phyloP scores from a whole-genome alignment of 2,113 vertebrate genomes.

The Pterocles burchelli region DNA sequence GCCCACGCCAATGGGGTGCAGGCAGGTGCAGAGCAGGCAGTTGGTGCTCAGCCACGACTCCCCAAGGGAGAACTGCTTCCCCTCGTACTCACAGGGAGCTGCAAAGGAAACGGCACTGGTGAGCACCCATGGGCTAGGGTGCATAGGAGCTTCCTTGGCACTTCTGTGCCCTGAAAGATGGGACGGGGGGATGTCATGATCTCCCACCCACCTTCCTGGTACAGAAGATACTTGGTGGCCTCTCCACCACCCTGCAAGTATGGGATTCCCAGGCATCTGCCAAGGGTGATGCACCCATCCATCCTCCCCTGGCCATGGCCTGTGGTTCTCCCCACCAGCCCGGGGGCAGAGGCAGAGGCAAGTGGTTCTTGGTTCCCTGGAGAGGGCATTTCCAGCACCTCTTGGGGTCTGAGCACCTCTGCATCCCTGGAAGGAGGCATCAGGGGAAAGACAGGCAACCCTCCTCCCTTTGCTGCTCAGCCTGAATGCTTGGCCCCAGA shows the following conservation, averaged over 20 bases:
- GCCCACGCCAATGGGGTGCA: conserved; percentile 90
- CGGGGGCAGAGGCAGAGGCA: not conserved
- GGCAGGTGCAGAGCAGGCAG: conserved; percentile 93
- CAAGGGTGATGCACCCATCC: not conserved
- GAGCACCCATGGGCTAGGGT: accelerated
- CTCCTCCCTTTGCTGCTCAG: not conserved
- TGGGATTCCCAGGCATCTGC: not conserved
- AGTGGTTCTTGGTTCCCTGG: not conserved
- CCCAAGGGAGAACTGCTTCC: conserved; percentile 83
- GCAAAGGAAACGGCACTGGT: not conserved
- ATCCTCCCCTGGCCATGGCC: not conserved
- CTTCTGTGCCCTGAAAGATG: not conserved
- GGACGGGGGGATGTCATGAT: accelerated
- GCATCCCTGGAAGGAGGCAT: not conserved
- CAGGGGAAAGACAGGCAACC: accelerated
- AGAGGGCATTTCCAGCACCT: accelerated
- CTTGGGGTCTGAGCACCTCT: not conserved
- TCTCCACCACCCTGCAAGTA: not conserved
- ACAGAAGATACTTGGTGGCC: not conserved
- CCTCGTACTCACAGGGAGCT: conserved; percentile 85
- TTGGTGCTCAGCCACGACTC: conserved; percentile 89
- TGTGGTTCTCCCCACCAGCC: not conserved
- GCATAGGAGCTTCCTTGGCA: accelerated
- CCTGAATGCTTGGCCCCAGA: accelerated
- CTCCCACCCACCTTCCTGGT: accelerated